Evolutionary conservation across 2,113 vertebrate genomes (phyloP), one percentile per base, ranked within the genome.

Genomic region (Oxygymnocypris stewartii): DNA sequence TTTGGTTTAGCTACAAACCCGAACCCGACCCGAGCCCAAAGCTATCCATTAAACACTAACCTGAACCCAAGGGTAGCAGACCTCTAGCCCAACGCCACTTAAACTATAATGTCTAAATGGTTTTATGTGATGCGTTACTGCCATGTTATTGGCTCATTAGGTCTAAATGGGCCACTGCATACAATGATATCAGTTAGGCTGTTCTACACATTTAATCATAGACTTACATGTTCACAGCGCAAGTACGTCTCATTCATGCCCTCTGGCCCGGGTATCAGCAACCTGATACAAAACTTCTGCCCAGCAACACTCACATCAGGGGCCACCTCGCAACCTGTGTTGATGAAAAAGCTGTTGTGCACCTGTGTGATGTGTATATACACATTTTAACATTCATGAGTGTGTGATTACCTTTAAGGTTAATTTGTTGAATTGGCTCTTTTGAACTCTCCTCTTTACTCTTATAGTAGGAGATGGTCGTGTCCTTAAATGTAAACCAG

Each of bases 401-500:
- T 49, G 28, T 40, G 59, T 49, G 79, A 49, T 78, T n/a, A 96
- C 96, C 95, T 90, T 94, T 95, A 65, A 96, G 93, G 78, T 93
- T 94, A 83, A 96, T 94, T 86, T 96, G 93, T 73, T 95, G 94
- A 25, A 95, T 88, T 5, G 96, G 95, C 10, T 96, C 96, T 25
- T 94, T 95, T 0, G 91, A 90, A 2, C 94, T 90, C 73, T 96
- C 95, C 0, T 96, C 94, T 49, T 93, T 94, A 87, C 91, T 96
- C 88, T 95, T 95, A 61, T 94, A 96, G 88, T 95, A 96, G 28
- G 94, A 95, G 85, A 96, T 87, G 0, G 92, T 92, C 23, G 93
- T 96, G 76, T 95, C 95, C 77, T 96, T 96, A 86, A 96, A 95
- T 25, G 94, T 88, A 69, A 96, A 96, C 96, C 96, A 96, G 89